Conservation (phyloP, 2,797 vertebrate species). For the Triplophysa yarkandensis region DNA sequence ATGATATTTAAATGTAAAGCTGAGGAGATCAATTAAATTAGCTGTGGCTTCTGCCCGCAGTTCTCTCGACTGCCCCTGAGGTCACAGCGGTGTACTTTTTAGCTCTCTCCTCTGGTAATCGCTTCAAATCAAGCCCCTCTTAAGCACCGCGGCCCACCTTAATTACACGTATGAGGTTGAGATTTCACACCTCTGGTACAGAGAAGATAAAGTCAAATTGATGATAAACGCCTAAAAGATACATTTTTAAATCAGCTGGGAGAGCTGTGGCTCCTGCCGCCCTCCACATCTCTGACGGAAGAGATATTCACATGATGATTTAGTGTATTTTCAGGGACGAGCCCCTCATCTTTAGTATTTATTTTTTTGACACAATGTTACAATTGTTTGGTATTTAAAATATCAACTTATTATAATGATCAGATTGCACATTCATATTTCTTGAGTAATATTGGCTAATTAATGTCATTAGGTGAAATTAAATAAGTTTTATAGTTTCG, state of each 20-base stretch:
- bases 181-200: conserved; percentile 71
- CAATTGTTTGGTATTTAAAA: conserved; percentile 13
- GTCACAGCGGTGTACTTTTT: conserved; percentile 69
- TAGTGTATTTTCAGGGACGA: conserved; percentile 21
- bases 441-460: conserved; percentile 55
- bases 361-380: conserved; percentile 45
- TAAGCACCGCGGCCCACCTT: conserved; percentile 65
- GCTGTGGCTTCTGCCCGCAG: conserved; percentile 48
- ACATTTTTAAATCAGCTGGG: conserved; percentile 48
- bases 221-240: conserved; percentile 60
- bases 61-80: conserved; percentile 63
- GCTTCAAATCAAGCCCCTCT: conserved; percentile 60
- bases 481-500: conserved; percentile 40
- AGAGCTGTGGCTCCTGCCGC: conserved; percentile 25
- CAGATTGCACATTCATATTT: conserved; percentile 56
- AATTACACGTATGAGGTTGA: conserved; percentile 72
- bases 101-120: conserved; percentile 68
- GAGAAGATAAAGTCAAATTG: conserved; percentile 64
- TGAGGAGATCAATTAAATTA: conserved; percentile 61
- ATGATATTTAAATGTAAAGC: conserved; percentile 57
- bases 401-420: conserved; percentile 54
- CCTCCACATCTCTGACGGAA: conserved; percentile 30
- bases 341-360: conserved; percentile 52
- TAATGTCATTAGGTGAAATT: conserved; percentile 27
- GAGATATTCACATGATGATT: conserved; percentile 37